Evolutionary conservation across 2,888 invertebrate species (phyloP), one percentile per base, ranked within the genome.

Genomic region (Lepidonotus clava): DNA sequence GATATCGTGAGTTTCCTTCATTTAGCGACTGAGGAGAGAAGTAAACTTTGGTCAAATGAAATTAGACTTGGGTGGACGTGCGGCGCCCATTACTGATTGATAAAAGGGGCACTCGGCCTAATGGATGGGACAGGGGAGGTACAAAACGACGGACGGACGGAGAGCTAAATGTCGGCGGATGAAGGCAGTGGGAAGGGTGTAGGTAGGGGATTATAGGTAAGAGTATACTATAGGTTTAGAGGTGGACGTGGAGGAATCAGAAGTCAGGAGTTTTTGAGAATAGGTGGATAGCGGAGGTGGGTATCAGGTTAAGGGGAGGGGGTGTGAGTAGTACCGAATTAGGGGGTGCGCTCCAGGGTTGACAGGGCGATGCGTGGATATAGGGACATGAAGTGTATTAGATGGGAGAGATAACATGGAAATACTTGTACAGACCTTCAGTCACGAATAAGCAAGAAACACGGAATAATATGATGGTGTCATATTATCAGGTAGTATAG

Each of bases 61-160:
- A 71, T 71, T 71, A 71, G 71, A 71, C 36, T 38, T 1, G 46
- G 46, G 8, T 8, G 38, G 71, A 38, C 36, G 66, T 32, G 38
- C 71, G 5, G 38, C 71, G 36, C 36, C 71, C 71, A 71, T 71
- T 71, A 71, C 38, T 71, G 21, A 71, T 71, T 71, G 34, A 71
- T 36, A 71, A 34, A 71, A 71, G 71, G 38, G 14, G n/a, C 71
- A 71, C 71, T 71, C 21, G 21, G n/a, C 8, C 36, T 71, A 71
- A 71, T 71, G 71, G 71, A 34, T 2, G 71, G 71, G 18, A 38
- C 71, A 18, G 14, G 34, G 71, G 34, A 61, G 36, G 21, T 34
- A 71, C 71, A 71, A 71, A 71, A 71, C 38, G 38, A 34, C 71
- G 71, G 36, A 71, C 71, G 38, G 36, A 36, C 71, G 34, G 71